Evolutionary conservation across 2,797 vertebrate genomes (phyloP), one percentile per base, ranked within the genome.

Genomic region (Phalloptychus januarius): DNA sequence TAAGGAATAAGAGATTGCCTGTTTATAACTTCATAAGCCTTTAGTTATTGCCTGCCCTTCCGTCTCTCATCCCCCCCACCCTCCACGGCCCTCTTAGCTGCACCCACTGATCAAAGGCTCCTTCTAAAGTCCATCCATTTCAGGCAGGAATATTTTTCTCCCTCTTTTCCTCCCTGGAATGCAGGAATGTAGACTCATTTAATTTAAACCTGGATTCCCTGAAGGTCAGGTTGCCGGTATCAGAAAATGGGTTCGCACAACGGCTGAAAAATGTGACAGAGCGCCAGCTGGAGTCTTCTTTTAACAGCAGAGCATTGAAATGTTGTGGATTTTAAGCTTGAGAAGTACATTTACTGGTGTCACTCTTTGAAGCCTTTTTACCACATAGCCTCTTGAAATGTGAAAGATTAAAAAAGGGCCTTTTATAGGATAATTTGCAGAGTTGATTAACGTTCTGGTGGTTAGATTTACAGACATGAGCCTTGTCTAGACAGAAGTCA

Each of bases 61-160:
- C 72, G 58, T 72, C 79, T 83, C 75, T 78, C 78, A 23, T 63
- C 79, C 72, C 65, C 75, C 78, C 82, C 72, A 72, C 48, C 18
- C 20, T 81, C 79, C 50, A 78, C 65, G 74, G 65, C 85, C 84
- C 67, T 54, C 87, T 92, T 91, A 91, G 88, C 87, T 63, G 87
- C 88, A 86, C 86, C 82, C 79, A 45, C 74, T 92, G 92, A 95
- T 95, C 93, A 95, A 94, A 95, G 92, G 75, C 77, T 83, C 76
- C 87, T 91, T 81, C 86, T 89, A 85, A 85, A 88, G 85, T 87
- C 72, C 25, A 76, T 40, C 33, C 85, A 88, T 92, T 76, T 83
- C 82, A 90, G 83, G 78, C 77, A 70, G 76, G 83, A 85, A 81
- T 79, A 86, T 91, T 69, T 90, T 86, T 79, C 76, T 83, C 81